These are phyloP conservation scores for Sebastes ruberrimus DNA, from an alignment of 2,797 vertebrate species.

Conservation along the genomic window DNA sequence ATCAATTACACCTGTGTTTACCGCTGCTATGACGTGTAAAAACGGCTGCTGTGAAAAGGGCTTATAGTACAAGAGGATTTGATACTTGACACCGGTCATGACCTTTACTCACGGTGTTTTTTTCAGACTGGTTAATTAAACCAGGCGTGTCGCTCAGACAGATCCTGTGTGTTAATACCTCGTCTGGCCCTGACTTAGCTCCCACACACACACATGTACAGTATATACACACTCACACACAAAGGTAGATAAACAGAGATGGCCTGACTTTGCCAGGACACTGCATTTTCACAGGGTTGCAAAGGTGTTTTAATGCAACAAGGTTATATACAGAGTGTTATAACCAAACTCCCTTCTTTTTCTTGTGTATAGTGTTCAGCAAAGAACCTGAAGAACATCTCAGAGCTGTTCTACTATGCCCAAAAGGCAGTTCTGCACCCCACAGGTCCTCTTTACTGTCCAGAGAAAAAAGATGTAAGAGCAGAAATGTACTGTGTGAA, in stretches of 20 bases:
- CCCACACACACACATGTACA: slow-evolving; percentile 5
- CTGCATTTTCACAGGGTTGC: not conserved
- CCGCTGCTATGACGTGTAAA: too few relatives aligned
- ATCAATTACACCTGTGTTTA: too few relatives aligned
- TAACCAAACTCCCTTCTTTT: not conserved
- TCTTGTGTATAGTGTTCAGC: slow-evolving; percentile 90
- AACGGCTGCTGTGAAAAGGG: too few relatives aligned
- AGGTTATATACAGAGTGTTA: not conserved
- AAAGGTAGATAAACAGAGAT: slow-evolving; percentile 10
- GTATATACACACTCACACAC: not conserved
- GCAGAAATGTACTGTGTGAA: not conserved
- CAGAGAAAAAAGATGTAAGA: slow-evolving; percentile 93
- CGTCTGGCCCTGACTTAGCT: slow-evolving; percentile 49
- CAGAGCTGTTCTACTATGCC: slow-evolving; percentile 97
- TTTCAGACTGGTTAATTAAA: slow-evolving; percentile 55
- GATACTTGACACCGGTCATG: not conserved
- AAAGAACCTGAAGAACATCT: slow-evolving; percentile 98
- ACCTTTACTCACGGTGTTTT: slow-evolving; percentile 8
- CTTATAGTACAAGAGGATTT: not conserved
- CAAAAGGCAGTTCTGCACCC: slow-evolving; percentile 98
- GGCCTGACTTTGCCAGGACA: not conserved
- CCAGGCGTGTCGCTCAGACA: slow-evolving; percentile 41
- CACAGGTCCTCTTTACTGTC: slow-evolving; percentile 95
- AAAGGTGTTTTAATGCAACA: not conserved
- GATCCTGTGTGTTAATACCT: slow-evolving; percentile 67